Evolutionary conservation across 2,797 vertebrate genomes (phyloP), one percentile per base, ranked within the genome.

Genomic region (Melopsittacus undulatus): DNA sequence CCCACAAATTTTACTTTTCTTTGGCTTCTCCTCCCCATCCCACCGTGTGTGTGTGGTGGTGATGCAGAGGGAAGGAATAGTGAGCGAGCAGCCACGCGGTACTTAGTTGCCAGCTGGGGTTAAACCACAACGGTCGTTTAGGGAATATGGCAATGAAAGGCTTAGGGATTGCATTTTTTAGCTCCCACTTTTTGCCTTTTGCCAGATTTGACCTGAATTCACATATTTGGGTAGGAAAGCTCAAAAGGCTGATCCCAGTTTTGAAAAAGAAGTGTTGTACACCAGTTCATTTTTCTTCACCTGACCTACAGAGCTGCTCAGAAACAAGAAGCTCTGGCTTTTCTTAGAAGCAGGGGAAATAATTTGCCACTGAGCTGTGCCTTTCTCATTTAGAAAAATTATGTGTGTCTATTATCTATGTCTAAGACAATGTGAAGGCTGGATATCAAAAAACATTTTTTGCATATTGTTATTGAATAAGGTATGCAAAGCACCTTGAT

Each of bases 101-200:
- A 36, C n/a, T 36, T 26, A 59, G 56, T 59, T 36, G 56, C 23
- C 34, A 11, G 22, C 14, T 59, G n/a, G 23, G 23, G 10, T 36
- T 59, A 36, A 24, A 59, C 5, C 23, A 36, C n/a, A 59, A 24
- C 7, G 2, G n/a, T 59, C 5, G 13, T 16, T 52, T 3, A 57
- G 18, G 73, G 26, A 40, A 46, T 11, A 7, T 59, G 30, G 3
- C 22, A 56, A 32, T 29, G 7, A 62, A 67, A 82, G 13, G 5
- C 11, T 49, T 62, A 18, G 19, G 14, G 5, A 9, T 72, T 81
- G 15, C 5, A 16, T 24, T 22, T 26, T 54, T 38, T 43, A 2
- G 5, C 1, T 1, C 3, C 2, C 4, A 23, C 2, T 3, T 32
- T 51, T 23, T 61, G 3, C 19, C 29, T 62, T 89, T 42, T 72